Evolutionary conservation across 2,888 invertebrate genomes (phyloP).

Genomic region (Blomia tropicalis): DNA sequence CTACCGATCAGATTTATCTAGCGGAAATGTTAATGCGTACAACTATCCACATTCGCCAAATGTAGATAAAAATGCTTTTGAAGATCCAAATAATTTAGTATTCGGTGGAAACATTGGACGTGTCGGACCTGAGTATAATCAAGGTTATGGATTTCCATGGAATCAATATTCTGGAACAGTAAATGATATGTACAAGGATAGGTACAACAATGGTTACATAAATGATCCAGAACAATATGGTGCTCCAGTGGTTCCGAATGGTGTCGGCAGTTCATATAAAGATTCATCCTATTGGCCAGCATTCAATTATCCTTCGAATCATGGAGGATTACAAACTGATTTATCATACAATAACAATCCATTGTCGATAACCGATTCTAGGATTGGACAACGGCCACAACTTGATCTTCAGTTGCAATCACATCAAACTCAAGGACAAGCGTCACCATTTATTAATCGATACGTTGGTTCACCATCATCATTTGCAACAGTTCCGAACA

Average conservation of each 20-base stretch:
- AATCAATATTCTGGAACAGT: not conserved
- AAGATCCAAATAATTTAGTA: not conserved
- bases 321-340: not conserved
- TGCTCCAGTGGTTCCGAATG: not conserved
- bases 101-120: not conserved
- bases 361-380: not conserved
- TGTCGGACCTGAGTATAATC: not conserved
- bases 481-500: too few species aligned
- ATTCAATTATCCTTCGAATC: not conserved
- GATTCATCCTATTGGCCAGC: conserved; percentile 8
- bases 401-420: not conserved
- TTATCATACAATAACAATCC: not conserved
- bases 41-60: not conserved
- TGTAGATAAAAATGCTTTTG: not conserved
- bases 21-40: not conserved
- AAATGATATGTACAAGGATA: not conserved
- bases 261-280: not conserved
- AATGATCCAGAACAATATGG: not conserved
- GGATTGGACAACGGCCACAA: not conserved
- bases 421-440: not conserved
- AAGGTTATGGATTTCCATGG: not conserved
- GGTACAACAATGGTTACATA: not conserved
- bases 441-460: not conserved
- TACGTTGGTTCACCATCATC: not conserved
- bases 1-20: not conserved